Evolutionary conservation across 2,797 vertebrate species (phyloP).

Genomic region (Dallia pectoralis): DNA sequence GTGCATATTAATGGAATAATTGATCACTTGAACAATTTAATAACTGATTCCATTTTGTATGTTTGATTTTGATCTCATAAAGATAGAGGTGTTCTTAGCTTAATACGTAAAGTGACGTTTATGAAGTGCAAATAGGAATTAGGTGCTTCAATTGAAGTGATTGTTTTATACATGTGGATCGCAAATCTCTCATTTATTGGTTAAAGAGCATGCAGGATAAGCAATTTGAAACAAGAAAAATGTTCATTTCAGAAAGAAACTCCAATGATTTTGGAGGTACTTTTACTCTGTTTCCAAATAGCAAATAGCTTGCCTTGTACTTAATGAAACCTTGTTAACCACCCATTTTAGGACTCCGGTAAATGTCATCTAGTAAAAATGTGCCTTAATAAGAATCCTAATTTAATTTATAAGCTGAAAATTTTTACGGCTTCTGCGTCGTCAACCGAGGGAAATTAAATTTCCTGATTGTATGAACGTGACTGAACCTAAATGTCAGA

Average conservation of each 20-base stretch:
- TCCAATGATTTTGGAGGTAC: background rate
- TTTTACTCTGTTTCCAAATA: conserved; percentile 14
- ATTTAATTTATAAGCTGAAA: conserved; percentile 68
- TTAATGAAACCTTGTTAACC: conserved; percentile 65
- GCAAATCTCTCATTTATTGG: background rate
- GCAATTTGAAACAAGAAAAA: background rate
- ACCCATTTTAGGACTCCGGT: conserved; percentile 55
- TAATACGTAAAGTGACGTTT: background rate
- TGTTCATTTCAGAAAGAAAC: background rate
- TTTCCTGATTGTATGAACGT: conserved; percentile 25
- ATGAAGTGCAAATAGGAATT: background rate
- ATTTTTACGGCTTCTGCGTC: conserved; percentile 43
- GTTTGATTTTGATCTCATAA: background rate
- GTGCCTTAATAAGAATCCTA: conserved; percentile 58
- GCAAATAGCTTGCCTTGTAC: conserved; percentile 45
- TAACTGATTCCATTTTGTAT: background rate
- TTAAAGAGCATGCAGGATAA: background rate
- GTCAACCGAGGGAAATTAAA: conserved; percentile 43
- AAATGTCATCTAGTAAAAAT: conserved; percentile 67
- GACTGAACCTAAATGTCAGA: conserved; percentile 58
- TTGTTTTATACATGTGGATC: background rate
- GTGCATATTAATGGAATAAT: background rate
- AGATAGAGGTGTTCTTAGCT: background rate
- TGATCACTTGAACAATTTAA: background rate
- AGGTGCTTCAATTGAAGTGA: background rate